A percentile compares a stretch with the other conserved stretches of the same genome.
Conservation (phyloP, 2,888 invertebrate genomes). For the Punctoribates punctum region DNA sequence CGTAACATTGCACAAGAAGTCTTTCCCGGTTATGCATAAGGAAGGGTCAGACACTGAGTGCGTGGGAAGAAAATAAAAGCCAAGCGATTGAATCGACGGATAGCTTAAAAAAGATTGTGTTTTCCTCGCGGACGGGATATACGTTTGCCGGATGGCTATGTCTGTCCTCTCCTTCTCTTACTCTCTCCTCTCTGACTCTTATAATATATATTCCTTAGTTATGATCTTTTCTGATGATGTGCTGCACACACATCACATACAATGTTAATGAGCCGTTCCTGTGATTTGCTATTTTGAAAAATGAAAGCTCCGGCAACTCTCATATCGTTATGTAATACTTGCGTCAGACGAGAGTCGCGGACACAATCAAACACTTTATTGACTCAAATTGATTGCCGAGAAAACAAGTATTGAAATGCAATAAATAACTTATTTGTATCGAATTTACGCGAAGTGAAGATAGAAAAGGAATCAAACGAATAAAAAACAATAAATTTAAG, state of each 20-base stretch:
- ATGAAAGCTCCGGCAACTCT: conserved; percentile 10
- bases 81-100: conserved; percentile 11
- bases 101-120: conserved; percentile 13
- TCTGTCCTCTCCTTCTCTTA: background rate
- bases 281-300: background rate
- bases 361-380: conserved; percentile 12
- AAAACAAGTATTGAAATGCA: conserved; percentile 29
- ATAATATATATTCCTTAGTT: background rate
- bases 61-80: conserved; percentile 28
- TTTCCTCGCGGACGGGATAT: conserved; percentile 12
- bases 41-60: conserved; percentile 36
- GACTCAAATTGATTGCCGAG: conserved; percentile 15
- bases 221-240: conserved; percentile 35
- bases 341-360: background rate
- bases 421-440: conserved; percentile 15
- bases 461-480: background rate
- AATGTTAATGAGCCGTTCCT: conserved; percentile 30
- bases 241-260: background rate
- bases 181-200: background rate
- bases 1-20: conserved; percentile 36
- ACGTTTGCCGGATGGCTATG: conserved; percentile 29
- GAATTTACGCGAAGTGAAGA: background rate
- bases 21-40: conserved; percentile 26
- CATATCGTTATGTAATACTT: conserved; percentile 29
- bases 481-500: conserved; percentile 4